Base-by-base conservation (phyloP, 2,797 vertebrate species). In the Gila robusta region DNA sequence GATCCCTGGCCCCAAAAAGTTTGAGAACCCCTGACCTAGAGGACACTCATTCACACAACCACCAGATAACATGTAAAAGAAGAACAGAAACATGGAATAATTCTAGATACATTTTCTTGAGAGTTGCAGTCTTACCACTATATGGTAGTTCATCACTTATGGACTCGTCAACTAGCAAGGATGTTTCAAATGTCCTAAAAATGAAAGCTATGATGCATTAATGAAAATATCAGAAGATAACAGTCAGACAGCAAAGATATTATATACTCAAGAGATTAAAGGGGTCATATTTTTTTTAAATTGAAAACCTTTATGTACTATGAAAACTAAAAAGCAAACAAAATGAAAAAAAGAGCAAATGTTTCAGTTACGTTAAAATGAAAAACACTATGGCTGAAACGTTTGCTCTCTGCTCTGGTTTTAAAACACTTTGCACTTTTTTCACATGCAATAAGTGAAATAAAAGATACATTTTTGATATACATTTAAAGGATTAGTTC, bases 111-210 rank as follows among this genome's bases (percentile, higher is more conserved):
- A 6, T 23, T 19, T 7, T 41, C 39, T 19, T 23, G 8, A 35
- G 17, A 16, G n/a, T 32, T 17, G 9, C 2, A 12, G 9, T 84
- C 96, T 94, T 88, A 97, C 97, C 98, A 21, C 98, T 99, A 26
- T 99, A 99, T 0, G 98, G 98, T 79, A 99, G 96, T 91, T 99
- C 98, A 39, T 99, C 98, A 5, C 98, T 99, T 89, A 99, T 99
- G 6, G 98, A 95, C 86, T 99, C 98, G 39, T 99, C 98, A 82
- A 99, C 95, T 35, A 99, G 92, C 87, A 99, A 93, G 0, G 98
- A 99, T 0, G 98, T 99, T 93, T 99, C 98, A 0, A 96, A 99
- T 6, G 98, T 99, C 98, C 98, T 99, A 93, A 92, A 81, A 73
- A 39, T 35, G 62, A 5, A 47, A 8, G 56, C 35, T 35, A 79